Base-by-base conservation (phyloP, 53 echinoderm and acorn worm species). In the Glandiceps talaboti region DNA sequence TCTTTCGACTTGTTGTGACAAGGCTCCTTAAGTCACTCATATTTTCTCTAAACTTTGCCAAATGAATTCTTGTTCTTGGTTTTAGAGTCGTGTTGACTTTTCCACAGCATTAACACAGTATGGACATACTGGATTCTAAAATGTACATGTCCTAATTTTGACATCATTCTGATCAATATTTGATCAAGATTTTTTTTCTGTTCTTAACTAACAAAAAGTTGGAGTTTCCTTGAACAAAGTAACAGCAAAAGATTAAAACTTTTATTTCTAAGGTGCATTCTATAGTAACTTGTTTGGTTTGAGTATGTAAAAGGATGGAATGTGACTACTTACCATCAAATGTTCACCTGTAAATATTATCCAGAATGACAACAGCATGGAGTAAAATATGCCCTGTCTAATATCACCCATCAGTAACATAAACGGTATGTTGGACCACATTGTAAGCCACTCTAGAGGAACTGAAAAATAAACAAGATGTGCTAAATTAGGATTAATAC, bases 291-390 rank as follows among this genome's bases (percentile, higher is more conserved):
- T n/a, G n/a, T n/a, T n/a, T n/a, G n/a, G 12, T 20, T 27, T 14
- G 28, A 76, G 28, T 28, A 76, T 14, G 12, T 76, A 25, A 12
- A 1, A 1, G n/a, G n/a, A n/a, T n/a, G n/a, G n/a, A n/a, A n/a
- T n/a, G n/a, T n/a, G n/a, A n/a, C n/a, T n/a, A 26, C 87, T 87
- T 83, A 96, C 96, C 99, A 99, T 99, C 81, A 99, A 80, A 83
- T 99, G 94, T 79, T 99, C 99, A 28, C 99, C 99, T 14, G 91
- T 80, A 76, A 99, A 99, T 78, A 99, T 94, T 74, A 99, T 91
- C 99, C 99, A 94, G 77, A 94, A 99, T 0, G 91, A 94, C 77
- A 99, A 91, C 1, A 99, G 82, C 94, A 91, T 99, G 73, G 99
- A 93, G 33, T 99, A 99, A 82, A 86, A 88, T 29, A 94, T 91